Evolutionary conservation across 2,113 vertebrate genomes (phyloP).

Genomic region (Equus quagga): DNA sequence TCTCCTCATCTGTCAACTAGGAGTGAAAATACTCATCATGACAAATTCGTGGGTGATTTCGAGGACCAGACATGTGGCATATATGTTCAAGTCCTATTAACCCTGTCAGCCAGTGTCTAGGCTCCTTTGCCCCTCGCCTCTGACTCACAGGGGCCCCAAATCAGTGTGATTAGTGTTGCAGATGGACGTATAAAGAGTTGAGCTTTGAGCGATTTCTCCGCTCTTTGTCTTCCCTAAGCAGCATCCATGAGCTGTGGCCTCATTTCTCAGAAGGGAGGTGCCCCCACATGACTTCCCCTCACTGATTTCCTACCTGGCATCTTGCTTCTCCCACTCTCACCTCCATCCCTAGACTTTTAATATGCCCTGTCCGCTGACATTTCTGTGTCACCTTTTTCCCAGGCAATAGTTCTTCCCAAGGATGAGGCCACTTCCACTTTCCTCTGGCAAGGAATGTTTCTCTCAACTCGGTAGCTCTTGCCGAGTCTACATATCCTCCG

Average conservation of each 20-base stretch:
- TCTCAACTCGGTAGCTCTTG: neutral
- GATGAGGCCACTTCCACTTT: neutral
- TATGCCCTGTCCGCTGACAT: neutral
- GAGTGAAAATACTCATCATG: neutral
- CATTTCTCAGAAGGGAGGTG: neutral
- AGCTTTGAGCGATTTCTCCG: accelerated
- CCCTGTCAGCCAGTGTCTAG: too few relatives aligned
- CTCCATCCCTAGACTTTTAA: neutral
- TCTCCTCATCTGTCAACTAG: neutral
- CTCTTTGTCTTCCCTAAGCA: neutral
- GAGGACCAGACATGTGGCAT: neutral
- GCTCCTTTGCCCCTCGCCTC: neutral
- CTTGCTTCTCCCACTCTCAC: neutral
- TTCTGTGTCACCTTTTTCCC: neutral
- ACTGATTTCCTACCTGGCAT: neutral
- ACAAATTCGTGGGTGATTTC: neutral
- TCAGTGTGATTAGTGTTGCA: neutral
- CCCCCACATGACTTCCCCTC: accelerated
- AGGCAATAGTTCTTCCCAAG: neutral
- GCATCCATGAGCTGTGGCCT: neutral
- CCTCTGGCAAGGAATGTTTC: neutral
- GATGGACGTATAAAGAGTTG: neutral
- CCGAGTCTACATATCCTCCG: neutral
- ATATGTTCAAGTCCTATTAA: accelerated
- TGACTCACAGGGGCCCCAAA: neutral